Base-by-base conservation (phyloP, 2,113 vertebrate genomes). In the Clarias gariepinus region DNA sequence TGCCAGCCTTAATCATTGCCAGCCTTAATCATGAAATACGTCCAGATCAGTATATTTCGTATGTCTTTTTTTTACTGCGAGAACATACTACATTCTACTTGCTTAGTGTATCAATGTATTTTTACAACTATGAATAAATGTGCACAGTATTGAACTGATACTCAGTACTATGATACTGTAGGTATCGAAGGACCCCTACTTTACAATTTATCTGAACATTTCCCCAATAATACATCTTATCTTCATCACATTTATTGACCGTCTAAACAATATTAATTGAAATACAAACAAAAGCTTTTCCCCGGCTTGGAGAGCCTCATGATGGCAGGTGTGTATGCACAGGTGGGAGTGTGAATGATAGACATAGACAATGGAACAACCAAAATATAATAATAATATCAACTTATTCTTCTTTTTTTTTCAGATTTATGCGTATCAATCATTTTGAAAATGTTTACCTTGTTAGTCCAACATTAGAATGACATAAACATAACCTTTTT, bases 291-390 rank as follows among this genome's bases (percentile, higher is more conserved):
- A 63, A 81, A 63, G 33, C 21, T 41, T 19, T 19, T 36, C 30
- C 28, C 12, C 11, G 25, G 79, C 58, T 36, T 33, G 30, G 58
- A 61, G 57, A 61, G 12, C 18, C 23, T 61, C 18, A 30, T 61
- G 79, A 63, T 81, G 19, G 57, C 79, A 81, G 79, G 58, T 64
- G 58, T 81, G 80, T 81, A 60, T 81, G 60, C 23, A 64, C 60
- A 64, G 33, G 21, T 81, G 80, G 60, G 81, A 28, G 61, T 66
- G 81, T 66, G 52, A 66, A 64, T 66, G 16, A 47, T 28, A 64
- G 81, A 28, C 0, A 10, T 18, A 82, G 61, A 66, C 25, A 47
- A 64, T 52, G 13, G 36, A 1, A 19, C 61, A 64, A 9, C 15
- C 21, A 36, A 23, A 41, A 47, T 47, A 47, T 47, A 6, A 47